A percentile compares a stretch with the other conserved stretches of the same genome.
phyloP scores from a whole-genome alignment of 1,140 invertebrate species.

The Drosophila bifasciata region DNA sequence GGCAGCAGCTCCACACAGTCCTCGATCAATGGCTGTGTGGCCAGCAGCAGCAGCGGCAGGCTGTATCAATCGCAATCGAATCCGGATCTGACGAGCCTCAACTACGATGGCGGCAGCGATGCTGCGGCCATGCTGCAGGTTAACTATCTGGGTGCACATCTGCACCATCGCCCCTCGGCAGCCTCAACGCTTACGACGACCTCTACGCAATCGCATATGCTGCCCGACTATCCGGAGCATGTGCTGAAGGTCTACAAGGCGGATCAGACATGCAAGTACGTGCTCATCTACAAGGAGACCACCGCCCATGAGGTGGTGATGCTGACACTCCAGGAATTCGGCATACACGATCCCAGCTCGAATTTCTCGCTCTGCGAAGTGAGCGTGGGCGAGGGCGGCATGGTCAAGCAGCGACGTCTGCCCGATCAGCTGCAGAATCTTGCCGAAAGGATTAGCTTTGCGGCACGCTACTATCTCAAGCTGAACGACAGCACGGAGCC shows the following conservation, averaged over 20 bases:
- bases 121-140: constrained; percentile 42
- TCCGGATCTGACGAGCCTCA: constrained; percentile 92
- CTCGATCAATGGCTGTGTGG: constrained; percentile 47
- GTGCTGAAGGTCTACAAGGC: constrained; percentile 98
- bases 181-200: constrained; percentile 69
- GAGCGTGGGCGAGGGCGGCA: constrained; percentile 95
- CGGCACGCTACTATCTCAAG: constrained; percentile 97
- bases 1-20: constrained; percentile 55
- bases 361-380: constrained; percentile 98
- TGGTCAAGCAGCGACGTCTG: constrained; percentile 97
- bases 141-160: constrained; percentile 67
- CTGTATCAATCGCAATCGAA: constrained; percentile 95
- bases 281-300: constrained; percentile 98
- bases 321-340: constrained; percentile 98
- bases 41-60: constrained; percentile 53
- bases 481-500: constrained; percentile 97
- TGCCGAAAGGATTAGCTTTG: constrained; percentile 96
- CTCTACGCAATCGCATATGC: constrained; percentile 50
- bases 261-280: constrained; percentile 98
- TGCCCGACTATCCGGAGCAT: constrained; percentile 95
- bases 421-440: constrained; percentile 98
- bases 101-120: constrained; percentile 87
- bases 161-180: constrained; percentile 67
- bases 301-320: constrained; percentile 99
- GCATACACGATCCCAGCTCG: constrained; percentile 96